Evolutionary conservation across 2,113 vertebrate genomes (phyloP).

Genomic region (Opisthocomus hoazin): DNA sequence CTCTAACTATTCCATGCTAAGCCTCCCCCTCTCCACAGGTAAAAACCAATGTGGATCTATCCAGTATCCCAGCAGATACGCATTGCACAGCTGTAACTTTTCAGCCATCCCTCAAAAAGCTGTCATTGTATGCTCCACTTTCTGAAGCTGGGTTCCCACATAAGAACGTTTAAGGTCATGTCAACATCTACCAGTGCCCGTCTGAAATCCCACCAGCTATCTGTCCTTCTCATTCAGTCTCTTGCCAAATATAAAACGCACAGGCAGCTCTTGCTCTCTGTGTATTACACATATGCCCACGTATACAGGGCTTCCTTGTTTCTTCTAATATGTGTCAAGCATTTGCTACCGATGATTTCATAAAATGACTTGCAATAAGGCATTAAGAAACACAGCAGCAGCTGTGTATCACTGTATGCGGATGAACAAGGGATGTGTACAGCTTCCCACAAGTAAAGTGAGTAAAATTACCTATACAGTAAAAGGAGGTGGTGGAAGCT

Average conservation of each 20-base stretch:
- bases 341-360: conserved; percentile 13
- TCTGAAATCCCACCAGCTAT: background rate
- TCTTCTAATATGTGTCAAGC: background rate
- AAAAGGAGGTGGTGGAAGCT: background rate
- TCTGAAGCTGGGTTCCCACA: background rate
- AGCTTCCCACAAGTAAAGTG: background rate
- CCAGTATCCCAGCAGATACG: background rate
- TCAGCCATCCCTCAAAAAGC: background rate
- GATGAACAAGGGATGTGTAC: conserved; percentile 4
- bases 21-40: background rate
- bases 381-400: conserved; percentile 6
- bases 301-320: background rate
- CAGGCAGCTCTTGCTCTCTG: background rate
- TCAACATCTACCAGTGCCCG: background rate
- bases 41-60: background rate
- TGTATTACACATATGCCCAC: background rate
- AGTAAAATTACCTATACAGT: background rate
- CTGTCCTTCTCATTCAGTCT: background rate
- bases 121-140: background rate
- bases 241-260: background rate
- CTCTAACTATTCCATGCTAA: background rate
- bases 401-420: background rate
- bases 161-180: background rate
- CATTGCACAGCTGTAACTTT: background rate
- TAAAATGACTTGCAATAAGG: background rate